Conservation (phyloP, 1,140 invertebrate species). For the Camponotus floridanus region DNA sequence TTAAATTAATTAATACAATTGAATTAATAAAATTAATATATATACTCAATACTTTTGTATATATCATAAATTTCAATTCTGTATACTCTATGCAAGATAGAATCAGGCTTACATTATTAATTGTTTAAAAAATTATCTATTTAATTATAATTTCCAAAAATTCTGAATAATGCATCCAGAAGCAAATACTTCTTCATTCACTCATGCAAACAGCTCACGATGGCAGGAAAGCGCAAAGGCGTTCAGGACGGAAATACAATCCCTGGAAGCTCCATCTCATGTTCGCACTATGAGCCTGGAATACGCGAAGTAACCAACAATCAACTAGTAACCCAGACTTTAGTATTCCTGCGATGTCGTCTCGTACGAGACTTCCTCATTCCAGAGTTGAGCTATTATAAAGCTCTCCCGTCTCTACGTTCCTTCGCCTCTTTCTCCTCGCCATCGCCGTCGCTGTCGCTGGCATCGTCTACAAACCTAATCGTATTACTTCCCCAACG, state of each 20-base stretch:
- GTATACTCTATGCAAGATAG: no score
- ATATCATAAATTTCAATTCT: no score
- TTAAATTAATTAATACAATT: no score
- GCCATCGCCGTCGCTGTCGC: background rate
- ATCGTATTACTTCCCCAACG: slow-evolving; percentile 56
- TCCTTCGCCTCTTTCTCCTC: slow-evolving; percentile 37
- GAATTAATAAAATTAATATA: no score
- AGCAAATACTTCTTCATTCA: slow-evolving; percentile 33
- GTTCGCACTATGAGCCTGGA: slow-evolving; percentile 72
- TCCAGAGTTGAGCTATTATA: slow-evolving; percentile 79
- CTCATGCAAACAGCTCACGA: slow-evolving; percentile 36
- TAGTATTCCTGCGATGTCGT: slow-evolving; percentile 81
- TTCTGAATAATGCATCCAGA: slow-evolving; percentile 13
- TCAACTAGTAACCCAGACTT: slow-evolving; percentile 82
- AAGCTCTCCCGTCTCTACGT: slow-evolving; percentile 70
- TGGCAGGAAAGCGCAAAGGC: slow-evolving; percentile 58
- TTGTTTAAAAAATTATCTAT: slow-evolving; percentile 5
- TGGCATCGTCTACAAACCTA: slow-evolving; percentile 42
- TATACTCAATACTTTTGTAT: no score
- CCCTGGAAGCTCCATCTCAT: slow-evolving; percentile 71
- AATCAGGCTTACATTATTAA: background rate
- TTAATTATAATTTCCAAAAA: slow-evolving; percentile 3
- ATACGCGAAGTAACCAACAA: slow-evolving; percentile 78
- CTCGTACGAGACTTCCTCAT: slow-evolving; percentile 79
- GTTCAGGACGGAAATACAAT: slow-evolving; percentile 72